Conservation (phyloP, 2,113 vertebrate genomes). For the Tringa solitaria region DNA sequence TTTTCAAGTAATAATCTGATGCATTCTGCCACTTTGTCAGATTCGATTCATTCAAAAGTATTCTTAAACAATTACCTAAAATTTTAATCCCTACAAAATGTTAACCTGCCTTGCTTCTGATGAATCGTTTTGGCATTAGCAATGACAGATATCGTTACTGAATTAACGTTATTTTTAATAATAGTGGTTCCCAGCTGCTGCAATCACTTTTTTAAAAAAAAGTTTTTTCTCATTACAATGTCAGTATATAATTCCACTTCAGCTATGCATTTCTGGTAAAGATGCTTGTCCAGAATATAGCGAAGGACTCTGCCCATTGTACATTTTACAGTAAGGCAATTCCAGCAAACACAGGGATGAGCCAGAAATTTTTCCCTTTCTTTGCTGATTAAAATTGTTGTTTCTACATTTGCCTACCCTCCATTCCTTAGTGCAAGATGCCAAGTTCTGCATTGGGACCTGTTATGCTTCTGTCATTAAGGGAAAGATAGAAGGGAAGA, state of each 20-base stretch:
- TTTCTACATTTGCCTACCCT: background rate
- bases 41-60: background rate
- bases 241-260: background rate
- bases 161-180: background rate
- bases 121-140: background rate
- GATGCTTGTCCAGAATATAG: background rate
- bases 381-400: background rate
- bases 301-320: background rate
- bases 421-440: background rate
- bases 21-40: background rate
- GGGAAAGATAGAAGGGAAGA: background rate
- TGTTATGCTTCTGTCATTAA: background rate
- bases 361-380: background rate
- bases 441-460: background rate
- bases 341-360: background rate
- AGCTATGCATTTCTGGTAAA: background rate
- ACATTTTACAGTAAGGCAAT: background rate
- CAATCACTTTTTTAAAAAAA: background rate
- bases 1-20: background rate
- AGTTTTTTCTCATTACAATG: background rate
- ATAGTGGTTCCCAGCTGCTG: background rate
- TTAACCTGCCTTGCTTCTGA: background rate
- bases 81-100: background rate
- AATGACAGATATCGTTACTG: background rate
- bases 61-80: background rate